These are phyloP conservation scores for Balaeniceps rex DNA, from an alignment of 2,113 vertebrate genomes.

Conservation along the genomic window DNA sequence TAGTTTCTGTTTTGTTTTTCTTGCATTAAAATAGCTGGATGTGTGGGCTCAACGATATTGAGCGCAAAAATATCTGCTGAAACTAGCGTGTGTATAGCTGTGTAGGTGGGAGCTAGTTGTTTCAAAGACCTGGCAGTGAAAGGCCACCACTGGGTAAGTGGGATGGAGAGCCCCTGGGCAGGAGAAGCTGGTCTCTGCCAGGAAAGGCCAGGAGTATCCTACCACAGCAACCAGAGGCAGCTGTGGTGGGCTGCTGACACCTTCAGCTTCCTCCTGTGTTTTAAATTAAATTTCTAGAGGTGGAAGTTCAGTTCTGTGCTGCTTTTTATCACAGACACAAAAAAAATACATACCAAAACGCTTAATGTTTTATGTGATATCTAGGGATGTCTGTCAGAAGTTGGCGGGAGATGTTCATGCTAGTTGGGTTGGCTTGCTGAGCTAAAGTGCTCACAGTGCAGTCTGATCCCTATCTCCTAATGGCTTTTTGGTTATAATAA, in stretches of 20 bases:
- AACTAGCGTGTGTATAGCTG: accelerated
- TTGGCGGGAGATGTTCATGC: neutral
- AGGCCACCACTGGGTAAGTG: neutral
- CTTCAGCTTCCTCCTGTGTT: neutral
- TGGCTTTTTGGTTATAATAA: neutral
- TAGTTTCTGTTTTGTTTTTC: neutral
- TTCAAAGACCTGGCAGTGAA: neutral
- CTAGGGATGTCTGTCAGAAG: neutral
- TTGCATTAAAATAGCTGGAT: neutral
- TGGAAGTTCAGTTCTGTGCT: neutral
- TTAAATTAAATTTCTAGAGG: neutral
- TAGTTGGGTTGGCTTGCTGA: neutral
- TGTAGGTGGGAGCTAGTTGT: neutral
- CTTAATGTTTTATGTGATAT: neutral
- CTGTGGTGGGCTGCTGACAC: neutral
- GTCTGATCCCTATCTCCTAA: neutral
- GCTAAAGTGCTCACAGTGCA: neutral
- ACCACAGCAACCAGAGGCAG: neutral
- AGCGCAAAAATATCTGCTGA: neutral
- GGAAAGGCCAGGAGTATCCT: neutral
- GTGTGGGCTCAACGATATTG: neutral
- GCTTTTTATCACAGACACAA: neutral
- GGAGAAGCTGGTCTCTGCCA: neutral
- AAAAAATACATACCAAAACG: neutral
- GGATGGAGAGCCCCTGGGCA: neutral